These are phyloP conservation scores for Stratiomys singularior DNA, from an alignment of 2,888 invertebrate genomes.

Conservation along the genomic window DNA sequence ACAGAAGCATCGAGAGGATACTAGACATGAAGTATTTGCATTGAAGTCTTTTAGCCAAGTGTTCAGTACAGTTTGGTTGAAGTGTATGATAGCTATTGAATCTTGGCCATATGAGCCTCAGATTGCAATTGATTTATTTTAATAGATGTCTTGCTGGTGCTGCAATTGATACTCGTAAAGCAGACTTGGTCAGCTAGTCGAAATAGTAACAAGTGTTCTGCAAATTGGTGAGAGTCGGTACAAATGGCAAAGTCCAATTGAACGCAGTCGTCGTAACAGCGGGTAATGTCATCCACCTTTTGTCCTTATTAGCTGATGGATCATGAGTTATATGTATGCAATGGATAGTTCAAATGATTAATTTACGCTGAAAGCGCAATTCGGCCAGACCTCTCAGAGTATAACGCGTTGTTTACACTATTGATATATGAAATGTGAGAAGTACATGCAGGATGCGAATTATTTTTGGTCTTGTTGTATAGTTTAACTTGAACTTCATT, in stretches of 20 bases:
- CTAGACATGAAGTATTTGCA: background rate
- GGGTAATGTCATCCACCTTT: conserved; percentile 34
- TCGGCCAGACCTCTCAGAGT: no score
- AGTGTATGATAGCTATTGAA: background rate
- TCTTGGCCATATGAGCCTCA: background rate
- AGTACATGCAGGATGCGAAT: no score
- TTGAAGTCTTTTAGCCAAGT: background rate
- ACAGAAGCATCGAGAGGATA: background rate
- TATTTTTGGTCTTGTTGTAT: no score
- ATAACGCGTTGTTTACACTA: no score
- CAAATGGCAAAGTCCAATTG: conserved; percentile 23
- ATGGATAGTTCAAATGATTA: no score
- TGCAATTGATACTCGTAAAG: conserved; percentile 26
- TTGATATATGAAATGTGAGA: no score
- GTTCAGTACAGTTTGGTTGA: background rate
- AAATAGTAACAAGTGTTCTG: background rate
- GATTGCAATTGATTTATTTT: conserved; percentile 44
- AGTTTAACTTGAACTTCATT: no score
- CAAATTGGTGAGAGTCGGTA: background rate
- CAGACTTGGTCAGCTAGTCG: background rate
- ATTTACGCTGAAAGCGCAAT: no score
- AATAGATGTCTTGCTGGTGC: conserved; percentile 49
- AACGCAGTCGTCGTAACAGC: background rate
- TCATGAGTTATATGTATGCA: no score
- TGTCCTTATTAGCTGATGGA: background rate